Evolutionary conservation across 2,797 vertebrate genomes (phyloP).

Genomic region (Hemibagrus guttatus): DNA sequence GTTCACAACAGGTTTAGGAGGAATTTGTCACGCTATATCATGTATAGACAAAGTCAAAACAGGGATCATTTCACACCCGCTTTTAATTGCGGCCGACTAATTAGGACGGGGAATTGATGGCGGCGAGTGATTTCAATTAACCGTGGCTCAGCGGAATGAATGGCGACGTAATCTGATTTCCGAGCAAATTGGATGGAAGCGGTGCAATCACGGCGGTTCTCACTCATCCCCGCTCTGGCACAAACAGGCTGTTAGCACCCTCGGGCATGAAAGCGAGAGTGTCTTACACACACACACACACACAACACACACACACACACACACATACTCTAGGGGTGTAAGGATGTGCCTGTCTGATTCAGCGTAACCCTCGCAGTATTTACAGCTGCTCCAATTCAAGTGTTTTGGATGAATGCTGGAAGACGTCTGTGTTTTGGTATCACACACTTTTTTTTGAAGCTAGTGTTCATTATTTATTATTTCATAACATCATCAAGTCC

Average conservation of each 20-base stretch:
- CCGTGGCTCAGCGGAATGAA: slow-evolving; percentile 66
- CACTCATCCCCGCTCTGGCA: slow-evolving; percentile 37
- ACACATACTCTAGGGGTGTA: not conserved
- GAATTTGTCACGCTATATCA: slow-evolving; percentile 5
- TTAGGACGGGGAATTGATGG: slow-evolving; percentile 70
- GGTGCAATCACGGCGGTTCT: slow-evolving; percentile 45
- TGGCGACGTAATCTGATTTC: slow-evolving; percentile 64
- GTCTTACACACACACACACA: slow-evolving; percentile 8
- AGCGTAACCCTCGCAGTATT: slow-evolving; percentile 21
- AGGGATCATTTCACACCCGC: slow-evolving; percentile 68
- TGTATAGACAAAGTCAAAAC: slow-evolving; percentile 45
- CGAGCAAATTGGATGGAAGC: slow-evolving; percentile 65
- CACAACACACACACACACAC: slow-evolving; percentile 24
- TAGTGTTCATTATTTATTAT: not conserved
- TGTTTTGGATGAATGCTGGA: not conserved
- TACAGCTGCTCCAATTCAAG: not conserved
- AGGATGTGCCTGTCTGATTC: not conserved
- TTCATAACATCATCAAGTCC: not conserved
- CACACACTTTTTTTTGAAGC: not conserved
- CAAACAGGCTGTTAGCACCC: slow-evolving; percentile 44
- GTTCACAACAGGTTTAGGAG: slow-evolving; percentile 3
- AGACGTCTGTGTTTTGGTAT: not conserved
- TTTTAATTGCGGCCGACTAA: slow-evolving; percentile 71
- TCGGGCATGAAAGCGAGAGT: slow-evolving; percentile 3
- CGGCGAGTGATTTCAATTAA: slow-evolving; percentile 70